Percentiles rank a stretch among this genome's conserved stretches.
Conservation (phyloP, 2,888 invertebrate species). For the Apotomis turbidana region DNA sequence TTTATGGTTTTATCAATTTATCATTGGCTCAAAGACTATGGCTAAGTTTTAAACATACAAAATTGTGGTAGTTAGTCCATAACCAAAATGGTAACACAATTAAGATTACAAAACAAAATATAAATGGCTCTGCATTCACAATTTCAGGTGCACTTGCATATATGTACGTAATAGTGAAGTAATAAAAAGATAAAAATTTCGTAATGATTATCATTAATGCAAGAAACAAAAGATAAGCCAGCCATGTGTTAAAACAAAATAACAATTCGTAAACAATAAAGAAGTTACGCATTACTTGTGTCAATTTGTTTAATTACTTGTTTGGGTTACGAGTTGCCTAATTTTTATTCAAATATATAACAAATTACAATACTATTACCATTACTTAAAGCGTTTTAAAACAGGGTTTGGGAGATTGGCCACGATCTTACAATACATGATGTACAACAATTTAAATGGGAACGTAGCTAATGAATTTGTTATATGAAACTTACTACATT, state of each 20-base stretch:
- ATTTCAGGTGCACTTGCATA: conserved; percentile 31
- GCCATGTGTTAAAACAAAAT: conserved; percentile 22
- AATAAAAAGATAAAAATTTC: conserved; percentile 38
- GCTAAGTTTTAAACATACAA: too few species aligned
- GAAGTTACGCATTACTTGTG: not conserved
- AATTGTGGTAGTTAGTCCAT: too few species aligned
- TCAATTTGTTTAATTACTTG: conserved; percentile 5
- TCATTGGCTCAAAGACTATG: too few species aligned
- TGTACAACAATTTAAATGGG: not conserved
- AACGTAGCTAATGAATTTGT: not conserved
- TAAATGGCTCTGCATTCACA: conserved; percentile 3
- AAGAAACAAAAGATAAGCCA: conserved; percentile 39
- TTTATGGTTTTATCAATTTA: not conserved
- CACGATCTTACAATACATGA: conserved; percentile 12
- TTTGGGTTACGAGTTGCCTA: conserved; percentile 12
- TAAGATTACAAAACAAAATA: conserved; percentile 13
- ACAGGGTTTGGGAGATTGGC: not conserved
- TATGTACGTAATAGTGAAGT: conserved; percentile 28
- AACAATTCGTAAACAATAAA: not conserved
- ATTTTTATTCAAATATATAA: conserved; percentile 10
- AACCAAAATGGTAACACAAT: not conserved
- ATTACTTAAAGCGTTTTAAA: conserved; percentile 1
- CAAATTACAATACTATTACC: conserved; percentile 8
- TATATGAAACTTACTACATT: not conserved
- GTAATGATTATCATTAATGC: conserved; percentile 36